Evolutionary conservation across 1,140 invertebrate genomes (phyloP).

Genomic region (Hestina assimilis): DNA sequence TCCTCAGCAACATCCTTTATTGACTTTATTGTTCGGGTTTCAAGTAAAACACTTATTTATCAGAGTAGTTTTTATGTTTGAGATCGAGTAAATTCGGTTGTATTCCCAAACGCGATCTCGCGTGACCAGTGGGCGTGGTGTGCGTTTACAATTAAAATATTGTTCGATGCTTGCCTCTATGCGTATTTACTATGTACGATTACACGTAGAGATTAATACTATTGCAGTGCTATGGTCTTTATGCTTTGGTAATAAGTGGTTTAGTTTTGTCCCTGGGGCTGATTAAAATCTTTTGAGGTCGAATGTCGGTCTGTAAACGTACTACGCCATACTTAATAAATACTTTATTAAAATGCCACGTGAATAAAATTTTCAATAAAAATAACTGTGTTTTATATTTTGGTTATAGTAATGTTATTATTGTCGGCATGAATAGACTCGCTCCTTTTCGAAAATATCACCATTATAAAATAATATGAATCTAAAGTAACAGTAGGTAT

Average conservation of each 20-base stretch:
- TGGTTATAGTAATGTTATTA: not conserved
- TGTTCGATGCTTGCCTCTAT: constrained; percentile 41
- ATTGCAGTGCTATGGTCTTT: not conserved
- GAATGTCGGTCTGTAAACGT: not conserved
- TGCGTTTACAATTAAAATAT: constrained; percentile 71
- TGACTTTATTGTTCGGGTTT: constrained; percentile 17
- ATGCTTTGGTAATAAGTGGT: not conserved
- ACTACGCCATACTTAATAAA: too few species aligned
- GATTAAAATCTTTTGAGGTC: not conserved
- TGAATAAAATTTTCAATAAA: too few species aligned
- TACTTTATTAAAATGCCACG: too few species aligned
- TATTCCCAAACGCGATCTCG: constrained; percentile 66
- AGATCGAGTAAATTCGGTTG: constrained; percentile 40
- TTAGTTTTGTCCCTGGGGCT: not conserved
- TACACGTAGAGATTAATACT: not conserved
- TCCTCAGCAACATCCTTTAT: constrained; percentile 2
- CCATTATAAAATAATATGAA: too few species aligned
- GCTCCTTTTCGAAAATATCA: too few species aligned
- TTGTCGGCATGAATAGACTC: not conserved
- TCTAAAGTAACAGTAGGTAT: too few species aligned
- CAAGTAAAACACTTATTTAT: constrained; percentile 47
- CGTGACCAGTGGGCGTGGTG: constrained; percentile 62
- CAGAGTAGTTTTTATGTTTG: constrained; percentile 37
- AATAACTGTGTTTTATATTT: too few species aligned
- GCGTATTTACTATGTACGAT: constrained; percentile 27